Conservation (phyloP, 2,888 invertebrate species). For the Scotopteryx bipunctaria region DNA sequence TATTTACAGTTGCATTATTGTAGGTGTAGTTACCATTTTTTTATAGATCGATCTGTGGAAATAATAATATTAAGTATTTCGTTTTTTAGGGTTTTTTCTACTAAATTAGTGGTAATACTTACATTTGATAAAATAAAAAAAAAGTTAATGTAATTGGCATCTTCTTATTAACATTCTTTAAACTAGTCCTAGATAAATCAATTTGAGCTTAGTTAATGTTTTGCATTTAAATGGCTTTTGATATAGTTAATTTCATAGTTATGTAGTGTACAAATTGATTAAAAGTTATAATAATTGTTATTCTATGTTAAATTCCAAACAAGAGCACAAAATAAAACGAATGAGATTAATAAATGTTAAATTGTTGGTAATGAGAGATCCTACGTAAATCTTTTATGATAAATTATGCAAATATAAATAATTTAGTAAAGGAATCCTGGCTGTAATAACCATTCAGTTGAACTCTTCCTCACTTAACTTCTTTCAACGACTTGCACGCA, state of each 20-base stretch:
- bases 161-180: conserved; percentile 4
- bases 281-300: conserved; percentile 5
- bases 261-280: conserved; percentile 20
- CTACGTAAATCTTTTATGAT: background rate
- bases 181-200: conserved; percentile 33
- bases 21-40: conserved; percentile 16
- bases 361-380: background rate
- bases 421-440: background rate
- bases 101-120: too few relatives aligned
- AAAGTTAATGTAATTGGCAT: background rate
- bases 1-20: background rate
- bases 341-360: conserved; percentile 6
- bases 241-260: conserved; percentile 14
- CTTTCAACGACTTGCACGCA: too few relatives aligned
- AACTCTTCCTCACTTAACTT: too few relatives aligned
- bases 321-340: conserved; percentile 8
- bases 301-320: background rate
- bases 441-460: too few relatives aligned
- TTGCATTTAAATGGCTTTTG: conserved; percentile 34
- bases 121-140: too few relatives aligned
- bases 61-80: too few relatives aligned
- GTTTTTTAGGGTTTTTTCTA: too few relatives aligned
- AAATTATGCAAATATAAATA: background rate
- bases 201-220: conserved; percentile 33
- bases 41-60: background rate